Evolutionary conservation across 2,797 vertebrate genomes (phyloP).

Genomic region (Enteromius thamalakanensis): DNA sequence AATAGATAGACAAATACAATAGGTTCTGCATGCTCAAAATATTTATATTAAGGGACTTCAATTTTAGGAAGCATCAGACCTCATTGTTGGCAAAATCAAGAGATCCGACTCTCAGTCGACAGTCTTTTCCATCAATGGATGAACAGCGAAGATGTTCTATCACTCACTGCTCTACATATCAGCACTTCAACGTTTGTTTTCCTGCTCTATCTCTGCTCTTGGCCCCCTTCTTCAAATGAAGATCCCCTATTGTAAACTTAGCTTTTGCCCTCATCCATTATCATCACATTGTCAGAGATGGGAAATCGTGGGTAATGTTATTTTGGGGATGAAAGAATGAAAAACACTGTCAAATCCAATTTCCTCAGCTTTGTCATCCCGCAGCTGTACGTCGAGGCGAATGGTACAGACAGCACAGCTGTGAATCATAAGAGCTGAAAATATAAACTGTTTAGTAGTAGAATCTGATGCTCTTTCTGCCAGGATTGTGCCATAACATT

Average conservation of each 20-base stretch:
- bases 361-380: conserved; percentile 62
- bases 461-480: conserved; percentile 53
- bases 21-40: not conserved
- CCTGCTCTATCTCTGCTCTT: conserved; percentile 74
- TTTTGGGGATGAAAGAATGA: conserved; percentile 66
- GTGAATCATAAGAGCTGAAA: conserved; percentile 60
- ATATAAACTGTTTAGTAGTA: conserved; percentile 67
- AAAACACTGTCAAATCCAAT: conserved; percentile 68
- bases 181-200: conserved; percentile 75
- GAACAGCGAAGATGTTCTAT: conserved; percentile 72
- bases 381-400: conserved; percentile 59
- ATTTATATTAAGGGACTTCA: conserved; percentile 2
- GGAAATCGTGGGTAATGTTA: conserved; percentile 64
- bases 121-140: conserved; percentile 59
- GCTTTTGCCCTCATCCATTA: conserved; percentile 60
- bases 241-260: conserved; percentile 68
- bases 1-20: no score
- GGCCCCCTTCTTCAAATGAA: conserved; percentile 71
- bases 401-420: conserved; percentile 55
- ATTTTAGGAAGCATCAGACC: conserved; percentile 72
- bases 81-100: conserved; percentile 68
- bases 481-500: conserved; percentile 58
- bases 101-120: conserved; percentile 68
- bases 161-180: conserved; percentile 66
- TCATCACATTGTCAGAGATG: conserved; percentile 61